Evolutionary conservation across 2,797 vertebrate genomes (phyloP).

Genomic region (Urosaurus nigricauda): DNA sequence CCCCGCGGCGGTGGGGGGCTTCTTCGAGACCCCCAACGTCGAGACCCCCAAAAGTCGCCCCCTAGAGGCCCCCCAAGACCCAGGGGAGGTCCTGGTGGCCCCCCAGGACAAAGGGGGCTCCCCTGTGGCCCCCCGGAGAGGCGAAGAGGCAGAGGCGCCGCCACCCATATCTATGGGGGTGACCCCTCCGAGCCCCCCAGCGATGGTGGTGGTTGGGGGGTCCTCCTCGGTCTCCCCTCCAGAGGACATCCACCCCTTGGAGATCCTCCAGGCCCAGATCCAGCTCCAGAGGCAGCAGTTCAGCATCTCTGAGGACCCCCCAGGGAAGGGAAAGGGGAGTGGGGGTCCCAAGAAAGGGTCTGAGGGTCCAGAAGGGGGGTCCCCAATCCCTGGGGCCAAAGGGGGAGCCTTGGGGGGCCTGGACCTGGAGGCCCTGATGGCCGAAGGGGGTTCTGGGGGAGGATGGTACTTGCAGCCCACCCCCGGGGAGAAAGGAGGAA

Average conservation of each 20-base stretch:
- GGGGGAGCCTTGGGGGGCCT: constrained; percentile 88
- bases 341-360: too few species aligned
- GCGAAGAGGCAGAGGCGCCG: constrained; percentile 77
- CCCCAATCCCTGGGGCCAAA: constrained; percentile 65
- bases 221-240: constrained; percentile 78
- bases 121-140: constrained; percentile 74
- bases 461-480: constrained; percentile 93
- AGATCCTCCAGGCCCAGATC: constrained; percentile 99
- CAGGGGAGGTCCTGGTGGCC: constrained; percentile 90
- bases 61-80: constrained; percentile 79
- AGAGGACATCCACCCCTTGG: constrained; percentile 97
- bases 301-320: constrained; percentile 99
- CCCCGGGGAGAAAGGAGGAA: constrained; percentile 80
- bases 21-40: constrained; percentile 74
- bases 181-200: too few species aligned
- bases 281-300: constrained; percentile 99
- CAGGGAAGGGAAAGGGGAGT: constrained; percentile 74
- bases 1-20: constrained; percentile 81
- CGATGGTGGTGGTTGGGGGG: too few species aligned
- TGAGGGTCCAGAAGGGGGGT: too few species aligned
- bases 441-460: constrained; percentile 89
- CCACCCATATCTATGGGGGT: rapidly evolving
- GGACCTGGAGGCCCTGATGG: constrained; percentile 99
- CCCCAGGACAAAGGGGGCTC: constrained; percentile 79
- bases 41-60: constrained; percentile 44